These are phyloP conservation scores for Stenichneumon culpator DNA, from an alignment of 2,888 invertebrate species.

Conservation along the genomic window DNA sequence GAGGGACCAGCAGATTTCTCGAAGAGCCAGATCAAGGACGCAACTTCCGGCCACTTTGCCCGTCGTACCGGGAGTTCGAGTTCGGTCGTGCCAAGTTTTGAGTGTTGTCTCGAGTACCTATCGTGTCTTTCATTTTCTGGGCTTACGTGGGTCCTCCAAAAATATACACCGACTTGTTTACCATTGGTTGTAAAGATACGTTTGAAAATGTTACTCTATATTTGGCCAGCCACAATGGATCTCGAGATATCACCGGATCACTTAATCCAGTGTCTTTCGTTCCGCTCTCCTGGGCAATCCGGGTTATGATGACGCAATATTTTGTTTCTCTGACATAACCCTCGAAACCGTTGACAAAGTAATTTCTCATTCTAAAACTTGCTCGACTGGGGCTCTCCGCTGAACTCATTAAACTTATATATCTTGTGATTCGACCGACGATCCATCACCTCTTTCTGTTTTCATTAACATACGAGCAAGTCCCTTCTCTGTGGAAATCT, in stretches of 20 bases:
- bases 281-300: too few species aligned
- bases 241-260: background rate
- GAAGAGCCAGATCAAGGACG: background rate
- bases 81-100: conserved; percentile 28
- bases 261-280: too few species aligned
- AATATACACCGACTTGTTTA: background rate
- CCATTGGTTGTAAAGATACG: background rate
- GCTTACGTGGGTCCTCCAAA: background rate
- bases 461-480: background rate
- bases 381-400: too few species aligned
- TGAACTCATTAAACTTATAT: too few species aligned
- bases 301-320: too few species aligned
- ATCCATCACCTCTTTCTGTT: conserved; percentile 5
- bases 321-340: too few species aligned
- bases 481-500: conserved; percentile 25
- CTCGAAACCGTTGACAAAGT: too few species aligned
- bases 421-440: too few species aligned
- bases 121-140: background rate
- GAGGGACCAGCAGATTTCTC: background rate
- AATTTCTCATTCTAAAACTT: too few species aligned
- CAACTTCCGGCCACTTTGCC: conserved; percentile 42
- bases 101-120: conserved; percentile 27
- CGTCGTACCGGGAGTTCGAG: background rate
- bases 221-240: background rate
- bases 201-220: background rate